Evolutionary conservation across 2,797 vertebrate species (phyloP).

Genomic region (Cossypha caffra): DNA sequence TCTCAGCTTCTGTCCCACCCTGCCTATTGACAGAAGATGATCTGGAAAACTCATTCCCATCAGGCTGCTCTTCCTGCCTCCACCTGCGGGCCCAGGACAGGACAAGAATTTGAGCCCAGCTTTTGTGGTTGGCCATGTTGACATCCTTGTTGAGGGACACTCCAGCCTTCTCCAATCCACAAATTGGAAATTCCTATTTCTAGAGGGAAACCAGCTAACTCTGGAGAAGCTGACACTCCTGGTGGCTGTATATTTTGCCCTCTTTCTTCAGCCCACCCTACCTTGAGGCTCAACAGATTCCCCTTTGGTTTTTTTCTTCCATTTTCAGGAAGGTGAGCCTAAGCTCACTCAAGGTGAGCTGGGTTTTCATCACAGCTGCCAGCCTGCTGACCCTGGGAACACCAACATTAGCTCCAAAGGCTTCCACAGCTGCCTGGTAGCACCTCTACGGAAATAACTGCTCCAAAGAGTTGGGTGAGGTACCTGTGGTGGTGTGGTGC

Average conservation of each 20-base stretch:
- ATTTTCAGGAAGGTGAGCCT: not conserved
- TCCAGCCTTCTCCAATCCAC: not conserved
- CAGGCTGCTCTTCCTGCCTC: not conserved
- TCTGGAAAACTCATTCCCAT: not conserved
- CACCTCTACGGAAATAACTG: not conserved
- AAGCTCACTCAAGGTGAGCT: not conserved
- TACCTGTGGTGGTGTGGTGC: not conserved
- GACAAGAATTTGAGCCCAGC: not conserved
- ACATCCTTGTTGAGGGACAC: rapidly evolving
- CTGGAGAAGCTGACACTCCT: not conserved
- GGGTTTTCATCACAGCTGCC: not conserved
- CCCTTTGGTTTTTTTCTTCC: not conserved
- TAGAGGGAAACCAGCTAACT: not conserved
- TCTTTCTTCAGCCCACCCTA: not conserved
- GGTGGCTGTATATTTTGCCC: not conserved
- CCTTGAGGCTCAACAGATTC: not conserved
- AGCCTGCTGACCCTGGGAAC: not conserved
- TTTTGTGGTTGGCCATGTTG: rapidly evolving
- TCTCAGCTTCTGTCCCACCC: not conserved
- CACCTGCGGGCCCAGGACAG: not conserved
- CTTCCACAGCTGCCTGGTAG: not conserved
- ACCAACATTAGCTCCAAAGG: not conserved
- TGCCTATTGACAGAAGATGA: not conserved
- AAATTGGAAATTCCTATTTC: not conserved
- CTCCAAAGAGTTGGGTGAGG: not conserved